Evolutionary conservation across 2,888 invertebrate species (phyloP).

Genomic region (Balanococcus diminutus): DNA sequence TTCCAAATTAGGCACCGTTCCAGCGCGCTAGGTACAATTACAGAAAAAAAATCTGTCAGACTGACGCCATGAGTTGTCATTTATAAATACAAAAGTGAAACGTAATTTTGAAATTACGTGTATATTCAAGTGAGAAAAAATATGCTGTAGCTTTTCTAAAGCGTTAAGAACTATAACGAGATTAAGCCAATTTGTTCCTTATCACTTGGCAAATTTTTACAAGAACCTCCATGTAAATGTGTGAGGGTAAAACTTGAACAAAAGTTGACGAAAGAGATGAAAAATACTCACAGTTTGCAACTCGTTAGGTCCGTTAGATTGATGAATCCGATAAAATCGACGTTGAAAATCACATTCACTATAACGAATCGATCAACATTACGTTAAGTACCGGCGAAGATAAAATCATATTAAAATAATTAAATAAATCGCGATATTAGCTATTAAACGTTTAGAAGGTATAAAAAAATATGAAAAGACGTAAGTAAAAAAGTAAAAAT

Average conservation of each 20-base stretch:
- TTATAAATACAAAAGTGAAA: conserved; percentile 28
- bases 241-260: too few relatives aligned
- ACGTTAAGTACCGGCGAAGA: neutral
- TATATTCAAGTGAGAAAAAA: neutral
- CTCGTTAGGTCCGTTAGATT: too few relatives aligned
- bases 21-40: neutral
- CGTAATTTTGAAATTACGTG: conserved; percentile 3
- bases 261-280: too few relatives aligned
- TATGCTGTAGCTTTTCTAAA: neutral
- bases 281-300: neutral
- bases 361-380: neutral
- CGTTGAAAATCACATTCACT: neutral
- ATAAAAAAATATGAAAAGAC: neutral
- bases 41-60: neutral
- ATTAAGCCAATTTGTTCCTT: neutral
- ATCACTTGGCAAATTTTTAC: too few relatives aligned
- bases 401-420: neutral
- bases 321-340: neutral
- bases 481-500: neutral
- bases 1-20: conserved; percentile 38
- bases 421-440: neutral
- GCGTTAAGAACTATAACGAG: neutral
- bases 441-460: neutral
- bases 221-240: too few relatives aligned
- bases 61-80: conserved; percentile 35